These are phyloP conservation scores for Erythrocebus patas DNA, from an alignment of 2,113 vertebrate genomes.

Conservation along the genomic window DNA sequence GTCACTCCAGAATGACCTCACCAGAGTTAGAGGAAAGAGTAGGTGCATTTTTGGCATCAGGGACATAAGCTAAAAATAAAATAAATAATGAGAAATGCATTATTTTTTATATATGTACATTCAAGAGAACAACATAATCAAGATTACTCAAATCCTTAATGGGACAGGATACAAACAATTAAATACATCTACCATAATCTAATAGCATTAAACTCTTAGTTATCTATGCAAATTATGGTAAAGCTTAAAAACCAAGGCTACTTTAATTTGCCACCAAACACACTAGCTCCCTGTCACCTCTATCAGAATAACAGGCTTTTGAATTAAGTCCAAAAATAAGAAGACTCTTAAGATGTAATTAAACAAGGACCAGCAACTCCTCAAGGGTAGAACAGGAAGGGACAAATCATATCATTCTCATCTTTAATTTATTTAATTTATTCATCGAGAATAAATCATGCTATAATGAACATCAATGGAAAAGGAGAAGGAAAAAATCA, in stretches of 20 bases:
- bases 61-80: slow-evolving; percentile 88
- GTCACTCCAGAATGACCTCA: slow-evolving; percentile 95
- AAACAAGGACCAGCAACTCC: neutral
- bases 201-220: neutral
- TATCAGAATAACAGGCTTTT: slow-evolving; percentile 25
- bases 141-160: slow-evolving; percentile 2
- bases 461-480: neutral
- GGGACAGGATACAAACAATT: neutral
- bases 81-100: slow-evolving; percentile 16
- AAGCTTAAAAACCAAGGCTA: slow-evolving; percentile 7
- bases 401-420: neutral
- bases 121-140: neutral
- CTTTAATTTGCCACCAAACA: slow-evolving; percentile 33
- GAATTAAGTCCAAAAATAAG: neutral
- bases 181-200: neutral
- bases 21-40: slow-evolving; percentile 93
- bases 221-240: neutral
- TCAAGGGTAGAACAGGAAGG: neutral
- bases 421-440: too few species aligned
- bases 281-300: neutral
- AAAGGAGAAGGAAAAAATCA: slow-evolving; percentile 6
- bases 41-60: slow-evolving; percentile 97
- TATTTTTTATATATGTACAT: slow-evolving; percentile 12
- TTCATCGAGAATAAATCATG: slow-evolving; percentile 23
- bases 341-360: slow-evolving; percentile 6